These are phyloP conservation scores for Grapholita molesta DNA, from an alignment of 1,140 invertebrate genomes.

Conservation along the genomic window DNA sequence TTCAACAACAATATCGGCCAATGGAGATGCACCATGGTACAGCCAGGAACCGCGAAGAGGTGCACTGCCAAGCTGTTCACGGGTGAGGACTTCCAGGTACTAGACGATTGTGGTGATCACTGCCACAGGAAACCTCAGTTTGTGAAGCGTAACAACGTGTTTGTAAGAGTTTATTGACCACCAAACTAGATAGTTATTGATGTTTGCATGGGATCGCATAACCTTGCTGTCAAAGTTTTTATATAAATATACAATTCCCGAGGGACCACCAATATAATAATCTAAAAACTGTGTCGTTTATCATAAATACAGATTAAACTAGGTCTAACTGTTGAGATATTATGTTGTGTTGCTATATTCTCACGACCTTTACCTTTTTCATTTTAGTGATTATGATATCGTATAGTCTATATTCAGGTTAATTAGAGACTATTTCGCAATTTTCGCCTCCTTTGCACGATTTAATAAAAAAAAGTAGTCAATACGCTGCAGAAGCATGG, in stretches of 20 bases:
- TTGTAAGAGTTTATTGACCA: conserved; percentile 35
- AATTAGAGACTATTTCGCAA: no score
- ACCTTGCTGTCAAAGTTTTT: neutral
- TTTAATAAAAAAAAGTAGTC: no score
- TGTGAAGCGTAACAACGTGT: conserved; percentile 25
- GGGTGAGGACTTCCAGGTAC: conserved; percentile 29
- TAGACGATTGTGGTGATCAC: conserved; percentile 32
- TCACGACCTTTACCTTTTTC: no score
- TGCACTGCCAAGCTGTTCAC: conserved; percentile 48
- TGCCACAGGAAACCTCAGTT: conserved; percentile 43
- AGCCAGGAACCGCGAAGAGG: conserved; percentile 36
- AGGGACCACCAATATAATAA: no score
- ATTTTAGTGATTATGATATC: no score
- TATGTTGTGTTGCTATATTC: no score
- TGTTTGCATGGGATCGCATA: neutral
- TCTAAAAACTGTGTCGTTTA: no score
- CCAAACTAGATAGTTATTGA: neutral
- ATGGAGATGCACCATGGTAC: conserved; percentile 54
- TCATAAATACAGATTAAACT: no score
- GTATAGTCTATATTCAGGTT: no score
- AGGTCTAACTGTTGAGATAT: no score
- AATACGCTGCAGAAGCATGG: no score
- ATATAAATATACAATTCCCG: neutral
- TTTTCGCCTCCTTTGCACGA: no score
- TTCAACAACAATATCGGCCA: conserved; percentile 26